Conservation (phyloP, 1,140 invertebrate genomes). For the Nilaparvata lugens region DNA sequence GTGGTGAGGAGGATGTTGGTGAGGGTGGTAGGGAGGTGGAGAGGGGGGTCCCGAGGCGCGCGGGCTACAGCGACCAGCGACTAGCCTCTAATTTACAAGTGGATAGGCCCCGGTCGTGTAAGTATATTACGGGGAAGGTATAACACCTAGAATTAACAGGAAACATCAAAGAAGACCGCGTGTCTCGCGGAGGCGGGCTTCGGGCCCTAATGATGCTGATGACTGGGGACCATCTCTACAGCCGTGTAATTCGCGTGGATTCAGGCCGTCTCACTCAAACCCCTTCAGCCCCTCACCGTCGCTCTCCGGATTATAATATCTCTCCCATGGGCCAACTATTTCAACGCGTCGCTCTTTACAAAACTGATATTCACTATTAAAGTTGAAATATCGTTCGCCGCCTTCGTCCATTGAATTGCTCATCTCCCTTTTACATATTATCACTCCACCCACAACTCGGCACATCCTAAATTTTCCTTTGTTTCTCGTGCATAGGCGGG, state of each 20-base stretch:
- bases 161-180: constrained; percentile 2
- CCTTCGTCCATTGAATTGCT: too few relatives aligned
- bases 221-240: constrained; percentile 1
- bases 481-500: too few relatives aligned
- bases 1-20: not conserved
- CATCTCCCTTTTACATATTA: too few relatives aligned
- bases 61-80: not conserved
- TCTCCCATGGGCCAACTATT: too few relatives aligned
- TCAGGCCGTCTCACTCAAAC: not conserved
- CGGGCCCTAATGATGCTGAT: not conserved
- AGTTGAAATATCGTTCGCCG: too few relatives aligned
- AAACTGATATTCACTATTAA: too few relatives aligned
- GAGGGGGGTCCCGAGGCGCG: not conserved
- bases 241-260: not conserved
- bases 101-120: not conserved
- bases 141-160: constrained; percentile 4
- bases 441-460: too few relatives aligned
- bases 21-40: not conserved
- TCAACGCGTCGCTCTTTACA: too few relatives aligned
- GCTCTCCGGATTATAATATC: too few relatives aligned
- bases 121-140: constrained; percentile 3
- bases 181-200: not conserved
- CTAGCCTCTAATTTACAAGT: constrained; percentile 4
- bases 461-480: too few relatives aligned
- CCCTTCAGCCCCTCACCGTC: too few relatives aligned